Base-by-base conservation (phyloP, 2,888 invertebrate genomes). In the Gastrophysa polygoni region DNA sequence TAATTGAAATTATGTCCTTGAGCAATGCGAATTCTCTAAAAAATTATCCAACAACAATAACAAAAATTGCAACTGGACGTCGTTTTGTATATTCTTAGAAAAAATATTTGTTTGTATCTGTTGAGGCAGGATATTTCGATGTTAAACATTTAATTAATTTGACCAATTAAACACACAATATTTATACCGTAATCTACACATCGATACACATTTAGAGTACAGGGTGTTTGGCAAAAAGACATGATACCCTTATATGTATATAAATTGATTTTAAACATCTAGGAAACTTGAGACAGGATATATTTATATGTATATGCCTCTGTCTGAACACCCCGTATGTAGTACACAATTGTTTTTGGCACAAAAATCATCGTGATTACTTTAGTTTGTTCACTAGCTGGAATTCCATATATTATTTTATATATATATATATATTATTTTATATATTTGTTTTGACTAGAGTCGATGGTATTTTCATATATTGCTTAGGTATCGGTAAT, bases 61-160 rank as follows among this genome's bases (percentile, higher is more conserved):
- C 14, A 14, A 32, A 56, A 21, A 47, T 59, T 56, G 52, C 59
- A 58, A 47, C 58, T 63, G 64, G 61, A 66, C 63, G 68, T 60
- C 17, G 54, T 59, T 54, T 67, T 71, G 71, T 74, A 74, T 68
- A 75, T 71, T 71, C 76, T 76, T 78, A 78, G 63, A 77, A 77
- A n/a, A 79, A 78, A 77, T 76, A 77, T 71, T 57, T 68, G 64
- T 68, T 64, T 72, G 69, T 71, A 63, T 71, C 63, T 68, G 52
- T 57, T 61, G 62, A 75, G 76, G 75, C 76, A 74, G 74, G 73
- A 71, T 70, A n/a, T 48, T 72, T 78, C 77, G 79, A 79, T 79
- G 79, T 79, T 79, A 79, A 79, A 79, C 78, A 79, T 79, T 79
- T 79, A 77, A 74, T n/a, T 5, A 24, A 64, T 71, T 68, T 62